These are phyloP conservation scores for Tapirus terrestris DNA, from an alignment of 2,113 vertebrate species.

Conservation along the genomic window DNA sequence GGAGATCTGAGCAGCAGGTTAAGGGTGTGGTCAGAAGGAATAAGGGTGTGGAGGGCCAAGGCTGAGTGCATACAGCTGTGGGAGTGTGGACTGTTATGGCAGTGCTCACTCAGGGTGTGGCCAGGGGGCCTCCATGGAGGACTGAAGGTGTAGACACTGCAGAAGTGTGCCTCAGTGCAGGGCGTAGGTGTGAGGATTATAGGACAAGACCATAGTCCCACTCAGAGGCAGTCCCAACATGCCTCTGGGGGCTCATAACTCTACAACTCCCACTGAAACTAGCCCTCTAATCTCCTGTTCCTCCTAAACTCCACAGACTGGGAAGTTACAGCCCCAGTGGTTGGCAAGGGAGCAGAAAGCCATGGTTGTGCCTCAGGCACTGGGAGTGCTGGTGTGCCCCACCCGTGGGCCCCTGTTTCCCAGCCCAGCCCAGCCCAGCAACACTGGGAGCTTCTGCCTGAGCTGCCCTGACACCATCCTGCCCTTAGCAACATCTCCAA, in stretches of 20 bases:
- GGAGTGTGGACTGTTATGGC: not conserved
- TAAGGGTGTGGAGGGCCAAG: not conserved
- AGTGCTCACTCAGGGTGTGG: not conserved
- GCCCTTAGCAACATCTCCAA: constrained; percentile 80
- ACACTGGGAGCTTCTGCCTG: constrained; percentile 76
- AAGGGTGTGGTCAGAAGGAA: not conserved
- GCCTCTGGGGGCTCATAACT: not conserved
- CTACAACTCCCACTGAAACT: not conserved
- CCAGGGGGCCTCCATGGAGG: not conserved
- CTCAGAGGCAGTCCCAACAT: not conserved
- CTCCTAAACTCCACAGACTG: not conserved
- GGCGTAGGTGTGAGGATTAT: not conserved
- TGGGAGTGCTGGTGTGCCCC: constrained; percentile 77
- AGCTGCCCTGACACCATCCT: constrained; percentile 77
- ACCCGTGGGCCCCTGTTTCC: constrained; percentile 68
- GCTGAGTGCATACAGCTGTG: not conserved
- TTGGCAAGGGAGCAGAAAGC: constrained; percentile 67
- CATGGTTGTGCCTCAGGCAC: constrained; percentile 67
- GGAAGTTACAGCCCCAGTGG: constrained; percentile 34
- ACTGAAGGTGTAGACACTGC: not conserved
- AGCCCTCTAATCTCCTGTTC: constrained; percentile 8
- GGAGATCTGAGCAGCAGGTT: not conserved
- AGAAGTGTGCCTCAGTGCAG: not conserved
- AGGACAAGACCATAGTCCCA: not conserved
- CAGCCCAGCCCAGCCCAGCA: constrained; percentile 73